These are phyloP conservation scores for Monoplex corrugatus DNA, from an alignment of 2,888 invertebrate species.

Conservation along the genomic window DNA sequence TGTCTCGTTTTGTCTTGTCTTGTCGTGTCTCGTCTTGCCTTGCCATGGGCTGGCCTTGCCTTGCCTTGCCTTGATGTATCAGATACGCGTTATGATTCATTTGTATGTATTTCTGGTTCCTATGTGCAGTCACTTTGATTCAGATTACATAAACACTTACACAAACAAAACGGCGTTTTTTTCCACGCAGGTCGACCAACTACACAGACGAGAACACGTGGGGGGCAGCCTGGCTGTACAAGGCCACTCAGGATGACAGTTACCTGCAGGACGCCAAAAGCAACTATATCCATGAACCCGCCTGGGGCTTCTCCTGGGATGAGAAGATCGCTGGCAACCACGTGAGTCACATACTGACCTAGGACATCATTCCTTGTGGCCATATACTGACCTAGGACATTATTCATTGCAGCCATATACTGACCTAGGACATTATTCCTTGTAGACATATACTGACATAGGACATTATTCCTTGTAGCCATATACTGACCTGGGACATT, in stretches of 20 bases:
- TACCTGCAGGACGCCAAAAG: slow-evolving; percentile 69
- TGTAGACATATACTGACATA: too few relatives aligned
- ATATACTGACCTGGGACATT: slow-evolving; percentile 69
- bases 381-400: too few relatives aligned
- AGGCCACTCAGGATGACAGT: slow-evolving; percentile 68
- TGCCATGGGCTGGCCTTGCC: too few relatives aligned
- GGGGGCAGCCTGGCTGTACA: slow-evolving; percentile 74
- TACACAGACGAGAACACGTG: slow-evolving; percentile 72
- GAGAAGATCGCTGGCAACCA: slow-evolving; percentile 68
- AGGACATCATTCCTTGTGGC: background rate
- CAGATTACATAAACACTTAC: too few relatives aligned
- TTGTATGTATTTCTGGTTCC: background rate
- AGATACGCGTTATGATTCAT: too few relatives aligned
- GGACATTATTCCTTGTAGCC: background rate
- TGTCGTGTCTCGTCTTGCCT: too few relatives aligned
- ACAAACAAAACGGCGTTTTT: too few relatives aligned
- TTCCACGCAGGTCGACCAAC: slow-evolving; percentile 48
- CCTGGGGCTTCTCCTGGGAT: slow-evolving; percentile 76
- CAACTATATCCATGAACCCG: slow-evolving; percentile 60
- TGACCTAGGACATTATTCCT: too few relatives aligned
- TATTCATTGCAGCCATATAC: too few relatives aligned
- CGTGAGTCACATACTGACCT: slow-evolving; percentile 57
- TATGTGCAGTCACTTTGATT: too few relatives aligned
- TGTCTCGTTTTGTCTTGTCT: too few relatives aligned
- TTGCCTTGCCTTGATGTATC: too few relatives aligned